Evolutionary conservation across 2,113 vertebrate genomes (phyloP).

Genomic region (Thunnus thynnus): DNA sequence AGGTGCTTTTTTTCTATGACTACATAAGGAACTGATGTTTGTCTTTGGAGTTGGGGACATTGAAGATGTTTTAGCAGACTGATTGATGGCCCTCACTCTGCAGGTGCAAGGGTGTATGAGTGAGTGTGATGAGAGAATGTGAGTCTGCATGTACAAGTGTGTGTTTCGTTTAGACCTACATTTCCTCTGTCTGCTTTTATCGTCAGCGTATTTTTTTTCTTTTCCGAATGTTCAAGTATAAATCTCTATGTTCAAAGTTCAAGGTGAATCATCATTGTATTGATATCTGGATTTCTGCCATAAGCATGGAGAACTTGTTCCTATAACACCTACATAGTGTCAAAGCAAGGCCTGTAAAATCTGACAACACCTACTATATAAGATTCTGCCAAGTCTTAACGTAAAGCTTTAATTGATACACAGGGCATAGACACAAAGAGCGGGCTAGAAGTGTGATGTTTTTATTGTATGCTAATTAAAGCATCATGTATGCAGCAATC

Average conservation of each 20-base stretch:
- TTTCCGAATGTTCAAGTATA: constrained; percentile 11
- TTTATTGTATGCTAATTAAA: not conserved
- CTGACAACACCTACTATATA: not conserved
- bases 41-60: constrained; percentile 56
- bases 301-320: not conserved
- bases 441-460: not conserved
- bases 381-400: constrained; percentile 3
- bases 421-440: not conserved
- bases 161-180: constrained; percentile 18
- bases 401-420: not conserved
- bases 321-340: constrained; percentile 22
- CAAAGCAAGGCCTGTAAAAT: constrained; percentile 7
- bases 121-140: not conserved
- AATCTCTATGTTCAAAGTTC: constrained; percentile 24
- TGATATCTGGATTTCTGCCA: constrained; percentile 28
- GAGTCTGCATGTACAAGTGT: constrained; percentile 39
- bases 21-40: constrained; percentile 36
- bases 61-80: constrained; percentile 40
- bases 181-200: constrained; percentile 19
- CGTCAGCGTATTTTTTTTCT: constrained; percentile 5
- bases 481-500: not conserved
- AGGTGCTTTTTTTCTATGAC: constrained; percentile 3
- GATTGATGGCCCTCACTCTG: constrained; percentile 60
- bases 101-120: constrained; percentile 38
- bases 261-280: constrained; percentile 40